These are phyloP conservation scores for Cremastinae sp. DNA, from an alignment of 2,888 invertebrate species.

Conservation along the genomic window DNA sequence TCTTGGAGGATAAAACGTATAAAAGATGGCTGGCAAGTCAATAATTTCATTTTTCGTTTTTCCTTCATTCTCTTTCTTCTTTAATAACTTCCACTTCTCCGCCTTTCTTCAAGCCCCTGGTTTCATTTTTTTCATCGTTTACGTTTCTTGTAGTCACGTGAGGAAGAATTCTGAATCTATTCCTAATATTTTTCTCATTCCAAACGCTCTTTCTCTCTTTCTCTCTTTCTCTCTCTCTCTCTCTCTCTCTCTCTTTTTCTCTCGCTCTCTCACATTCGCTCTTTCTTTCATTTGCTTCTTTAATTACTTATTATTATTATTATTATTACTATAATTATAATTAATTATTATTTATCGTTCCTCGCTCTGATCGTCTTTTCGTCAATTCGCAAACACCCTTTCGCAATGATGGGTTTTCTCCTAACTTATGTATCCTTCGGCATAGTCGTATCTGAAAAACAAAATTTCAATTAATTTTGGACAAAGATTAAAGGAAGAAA, in stretches of 20 bases:
- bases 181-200: slow-evolving; percentile 35
- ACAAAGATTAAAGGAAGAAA: neutral
- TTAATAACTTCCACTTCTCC: slow-evolving; percentile 31
- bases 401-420: slow-evolving; percentile 74
- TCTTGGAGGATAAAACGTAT: slow-evolving; percentile 78
- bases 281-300: slow-evolving; percentile 50
- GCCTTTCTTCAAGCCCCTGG: slow-evolving; percentile 39
- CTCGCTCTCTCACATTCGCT: slow-evolving; percentile 20
- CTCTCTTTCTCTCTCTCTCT: slow-evolving; percentile 27
- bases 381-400: slow-evolving; percentile 67
- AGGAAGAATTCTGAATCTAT: slow-evolving; percentile 74
- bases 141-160: slow-evolving; percentile 64
- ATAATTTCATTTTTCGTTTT: slow-evolving; percentile 63
- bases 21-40: slow-evolving; percentile 81
- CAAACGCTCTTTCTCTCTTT: slow-evolving; percentile 34
- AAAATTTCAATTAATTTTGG: slow-evolving; percentile 15
- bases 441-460: slow-evolving; percentile 77
- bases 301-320: slow-evolving; percentile 40
- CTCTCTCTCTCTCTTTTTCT: slow-evolving; percentile 38
- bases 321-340: slow-evolving; percentile 40
- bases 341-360: slow-evolving; percentile 46
- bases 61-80: slow-evolving; percentile 43
- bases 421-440: slow-evolving; percentile 78
- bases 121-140: slow-evolving; percentile 26
- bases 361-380: slow-evolving; percentile 66